Evolutionary conservation across 2,113 vertebrate species (phyloP).

Genomic region (Sturnira hondurensis): DNA sequence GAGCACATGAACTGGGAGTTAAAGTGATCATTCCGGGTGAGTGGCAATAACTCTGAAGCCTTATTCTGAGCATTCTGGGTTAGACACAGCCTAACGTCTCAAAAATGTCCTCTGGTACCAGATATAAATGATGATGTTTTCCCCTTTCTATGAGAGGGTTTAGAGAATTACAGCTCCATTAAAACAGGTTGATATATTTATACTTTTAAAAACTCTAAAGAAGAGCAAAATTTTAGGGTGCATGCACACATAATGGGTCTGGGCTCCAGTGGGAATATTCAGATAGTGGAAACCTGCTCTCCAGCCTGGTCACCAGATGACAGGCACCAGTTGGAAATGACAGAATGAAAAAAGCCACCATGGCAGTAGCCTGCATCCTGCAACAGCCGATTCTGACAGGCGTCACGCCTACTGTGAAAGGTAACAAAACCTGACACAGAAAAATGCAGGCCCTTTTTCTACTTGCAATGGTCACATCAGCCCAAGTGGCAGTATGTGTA

Average conservation of each 20-base stretch:
- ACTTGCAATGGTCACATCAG: neutral
- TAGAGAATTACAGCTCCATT: neutral
- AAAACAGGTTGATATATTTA: slow-evolving; percentile 29
- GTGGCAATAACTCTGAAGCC: neutral
- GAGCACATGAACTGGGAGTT: neutral
- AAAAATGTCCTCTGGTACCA: neutral
- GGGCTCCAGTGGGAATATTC: neutral
- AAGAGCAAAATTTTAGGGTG: neutral
- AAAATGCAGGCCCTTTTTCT: neutral
- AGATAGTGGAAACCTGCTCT: neutral
- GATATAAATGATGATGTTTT: neutral
- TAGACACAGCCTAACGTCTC: neutral
- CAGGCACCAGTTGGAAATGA: slow-evolving; percentile 7
- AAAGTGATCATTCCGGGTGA: neutral
- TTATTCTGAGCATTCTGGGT: neutral
- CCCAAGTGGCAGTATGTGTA: neutral
- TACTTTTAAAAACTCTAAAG: neutral
- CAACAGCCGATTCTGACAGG: neutral
- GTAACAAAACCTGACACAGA: slow-evolving; percentile 7
- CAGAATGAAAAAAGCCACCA: neutral
- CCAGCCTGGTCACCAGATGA: slow-evolving; percentile 38
- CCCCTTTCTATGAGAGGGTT: neutral
- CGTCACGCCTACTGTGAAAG: neutral
- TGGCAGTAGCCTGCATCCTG: neutral
- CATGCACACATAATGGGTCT: neutral